Base-by-base conservation (phyloP, 2,888 invertebrate genomes). In the Villa cingulata region DNA sequence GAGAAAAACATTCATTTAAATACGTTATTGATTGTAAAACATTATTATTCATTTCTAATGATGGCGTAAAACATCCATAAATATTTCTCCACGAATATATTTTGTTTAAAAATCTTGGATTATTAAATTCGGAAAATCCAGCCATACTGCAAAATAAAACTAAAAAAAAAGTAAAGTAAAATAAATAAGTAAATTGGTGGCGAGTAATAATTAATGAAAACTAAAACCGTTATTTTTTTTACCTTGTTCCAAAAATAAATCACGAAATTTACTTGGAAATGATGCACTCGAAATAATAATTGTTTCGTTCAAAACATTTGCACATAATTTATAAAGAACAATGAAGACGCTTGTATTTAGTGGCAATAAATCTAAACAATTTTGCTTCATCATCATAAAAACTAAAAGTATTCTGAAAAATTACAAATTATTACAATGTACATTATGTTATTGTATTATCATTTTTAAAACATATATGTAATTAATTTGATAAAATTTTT, bases 171-270 rank as follows among this genome's bases (percentile, higher is more conserved):
- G 36, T 14, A 29, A 2, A 16, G n/a, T n/a, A 18, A 23, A 3
- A 36, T 19, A 4, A 12, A 16, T 32, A 29, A 14, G 7, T 7
- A 2, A 17, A 20, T 19, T 19, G 3, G 12, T 7, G 10, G 2
- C 29, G 10, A 9, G 10, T 6, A 27, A 10, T 1, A 27, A 27
- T 10, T 9, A 27, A 27, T 10, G 10, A 27, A 27, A 6, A 27
- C 10, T 27, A 2, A 27, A 27, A 1, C 1, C 27, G 6, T 9
- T 4, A 34, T 34, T 4, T 34, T n/a, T 14, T 18, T 42, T 19
- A 34, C 43, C 19, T 36, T 43, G 43, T 34, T 43, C 43, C 12
- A 43, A 20, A n/a, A 43, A 43, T 14, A 43, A 20, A 43, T 43
- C 43, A 9, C 19, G 27, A 19, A 19, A 43, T 12, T 34, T 7